A percentile compares a stretch with the other conserved stretches of the same genome.
phyloP scores from a whole-genome alignment of 2,797 vertebrate species.

The Hemibagrus guttatus region DNA sequence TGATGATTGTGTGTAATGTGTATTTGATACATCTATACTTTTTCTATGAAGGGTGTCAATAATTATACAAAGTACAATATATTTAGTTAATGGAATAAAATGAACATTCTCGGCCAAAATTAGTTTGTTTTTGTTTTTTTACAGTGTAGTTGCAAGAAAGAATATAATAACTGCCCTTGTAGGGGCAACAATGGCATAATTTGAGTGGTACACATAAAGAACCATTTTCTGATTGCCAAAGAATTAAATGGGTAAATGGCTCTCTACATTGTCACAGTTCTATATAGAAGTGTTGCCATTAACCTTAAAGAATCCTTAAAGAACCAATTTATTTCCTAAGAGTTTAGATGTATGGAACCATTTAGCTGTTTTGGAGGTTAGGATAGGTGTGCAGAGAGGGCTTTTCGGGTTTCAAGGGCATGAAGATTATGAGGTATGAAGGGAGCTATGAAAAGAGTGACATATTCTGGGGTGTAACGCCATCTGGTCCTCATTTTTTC shows the following conservation, averaged over 20 bases:
- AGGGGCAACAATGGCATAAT: neutral
- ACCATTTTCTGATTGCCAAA: neutral
- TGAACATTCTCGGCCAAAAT: too few species aligned
- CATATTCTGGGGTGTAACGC: conserved; percentile 6
- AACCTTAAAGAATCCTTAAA: neutral
- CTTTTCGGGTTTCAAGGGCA: neutral
- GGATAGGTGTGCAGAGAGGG: neutral
- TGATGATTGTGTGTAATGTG: neutral
- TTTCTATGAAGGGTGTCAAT: neutral
- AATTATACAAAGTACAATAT: neutral
- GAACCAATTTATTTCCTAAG: too few species aligned
- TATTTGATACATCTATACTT: neutral
- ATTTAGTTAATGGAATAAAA: neutral
- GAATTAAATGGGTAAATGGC: neutral
- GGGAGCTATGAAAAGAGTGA: neutral
- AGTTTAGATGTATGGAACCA: neutral
- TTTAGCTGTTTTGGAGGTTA: neutral
- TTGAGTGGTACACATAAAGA: neutral
- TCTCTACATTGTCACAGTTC: neutral
- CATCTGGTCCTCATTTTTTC: conserved; percentile 40
- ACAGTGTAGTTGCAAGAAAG: too few species aligned
- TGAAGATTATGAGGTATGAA: neutral
- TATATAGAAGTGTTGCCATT: neutral
- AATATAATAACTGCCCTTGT: neutral
- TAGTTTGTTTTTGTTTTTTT: too few species aligned